Evolutionary conservation across 2,888 invertebrate genomes (phyloP).

Genomic region (Maniola hyperantus): DNA sequence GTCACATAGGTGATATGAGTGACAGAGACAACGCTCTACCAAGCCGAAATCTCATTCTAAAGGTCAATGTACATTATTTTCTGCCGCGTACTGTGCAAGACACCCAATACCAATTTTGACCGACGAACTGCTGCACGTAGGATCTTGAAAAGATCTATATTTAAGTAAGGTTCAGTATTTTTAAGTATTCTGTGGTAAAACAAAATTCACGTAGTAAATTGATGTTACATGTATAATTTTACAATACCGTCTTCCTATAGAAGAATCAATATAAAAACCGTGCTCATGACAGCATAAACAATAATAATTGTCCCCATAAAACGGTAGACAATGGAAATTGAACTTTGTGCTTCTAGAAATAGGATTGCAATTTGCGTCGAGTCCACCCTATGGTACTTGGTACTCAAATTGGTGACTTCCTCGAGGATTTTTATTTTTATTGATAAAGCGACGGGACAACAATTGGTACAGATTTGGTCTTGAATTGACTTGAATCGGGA

Average conservation of each 20-base stretch:
- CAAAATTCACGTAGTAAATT: too few relatives aligned
- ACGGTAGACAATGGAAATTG: constrained; percentile 21
- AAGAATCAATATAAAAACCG: constrained; percentile 17
- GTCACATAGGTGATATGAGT: too few relatives aligned
- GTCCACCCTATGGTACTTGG: constrained; percentile 38
- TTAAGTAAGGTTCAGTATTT: too few relatives aligned
- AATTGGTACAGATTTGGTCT: constrained; percentile 75
- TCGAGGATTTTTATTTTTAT: constrained; percentile 78
- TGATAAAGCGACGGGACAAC: constrained; percentile 73
- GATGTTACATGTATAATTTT: background rate
- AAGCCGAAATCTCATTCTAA: too few relatives aligned
- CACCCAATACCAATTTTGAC: too few relatives aligned
- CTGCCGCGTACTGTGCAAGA: too few relatives aligned
- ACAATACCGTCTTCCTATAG: constrained; percentile 3
- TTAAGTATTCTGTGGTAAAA: too few relatives aligned
- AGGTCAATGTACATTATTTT: too few relatives aligned
- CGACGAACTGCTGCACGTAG: too few relatives aligned
- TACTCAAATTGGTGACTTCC: constrained; percentile 76
- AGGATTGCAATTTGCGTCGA: constrained; percentile 31
- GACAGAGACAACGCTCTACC: too few relatives aligned
- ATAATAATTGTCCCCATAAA: constrained; percentile 32
- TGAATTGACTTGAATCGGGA: constrained; percentile 57
- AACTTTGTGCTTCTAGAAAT: constrained; percentile 26
- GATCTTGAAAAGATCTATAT: too few relatives aligned
- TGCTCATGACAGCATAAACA: constrained; percentile 25